Evolutionary conservation across 2,797 vertebrate species (phyloP), one percentile per base, ranked within the genome.

Genomic region (Synanceia verrucosa): DNA sequence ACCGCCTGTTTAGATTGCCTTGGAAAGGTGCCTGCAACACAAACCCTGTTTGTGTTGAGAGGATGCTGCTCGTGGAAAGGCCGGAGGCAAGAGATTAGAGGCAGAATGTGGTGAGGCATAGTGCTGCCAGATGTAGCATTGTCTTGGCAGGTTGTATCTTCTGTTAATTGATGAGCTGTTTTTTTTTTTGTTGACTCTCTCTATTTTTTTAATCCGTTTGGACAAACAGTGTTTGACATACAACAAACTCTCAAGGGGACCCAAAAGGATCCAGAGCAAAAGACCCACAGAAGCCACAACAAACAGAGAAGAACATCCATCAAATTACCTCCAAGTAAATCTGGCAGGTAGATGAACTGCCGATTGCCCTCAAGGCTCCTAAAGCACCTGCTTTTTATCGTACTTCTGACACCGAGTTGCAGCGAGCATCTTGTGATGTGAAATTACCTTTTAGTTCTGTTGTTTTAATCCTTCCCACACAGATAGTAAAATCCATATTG

Each of bases 51-150:
- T 83, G 75, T 68, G 69, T 76, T 80, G 80, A 76, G 80, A 81
- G 69, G 67, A 71, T 70, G 82, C 77, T 63, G 82, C 84, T 88
- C 18, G 63, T 57, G 16, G 76, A 85, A 79, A 79, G 28, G 79
- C 85, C 85, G 70, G 18, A 82, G 86, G 90, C 86, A 39, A 83
- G 67, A 83, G 87, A 90, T 87, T 80, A 91, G 68, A 82, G 61
- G 64, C 70, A 74, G 68, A 69, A 72, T 64, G 61, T 63, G 76
- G 70, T 70, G 78, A 77, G 71, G 81, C 74, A 82, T 28, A 61
- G 56, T 47, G 14, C 41, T 64, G 66, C 65, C 63, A 66, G 70
- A 77, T 28, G 63, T 48, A 53, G 63, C 46, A 41, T 74, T 70
- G 69, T 75, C 70, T 82, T 48, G 46, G 63, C 58, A 64, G 46